A percentile compares a stretch with the other conserved stretches of the same genome.
Conservation (phyloP, 2,113 vertebrate genomes). For the Syngnathus scovelli region DNA sequence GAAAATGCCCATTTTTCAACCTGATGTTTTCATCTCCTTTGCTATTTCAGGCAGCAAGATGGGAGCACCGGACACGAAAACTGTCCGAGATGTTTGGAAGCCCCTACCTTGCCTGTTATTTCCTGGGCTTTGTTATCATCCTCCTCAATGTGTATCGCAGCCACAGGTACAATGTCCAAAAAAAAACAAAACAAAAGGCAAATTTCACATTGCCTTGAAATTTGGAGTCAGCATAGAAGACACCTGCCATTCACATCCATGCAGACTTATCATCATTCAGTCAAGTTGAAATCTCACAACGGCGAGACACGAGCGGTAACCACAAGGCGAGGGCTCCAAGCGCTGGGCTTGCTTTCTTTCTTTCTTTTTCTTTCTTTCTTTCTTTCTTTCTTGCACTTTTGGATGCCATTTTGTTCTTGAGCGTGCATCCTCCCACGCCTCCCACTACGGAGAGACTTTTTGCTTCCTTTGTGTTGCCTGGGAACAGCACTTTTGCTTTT, state of each 20-base stretch:
- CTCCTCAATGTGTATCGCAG: conserved; percentile 82
- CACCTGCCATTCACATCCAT: no score
- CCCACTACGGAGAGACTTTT: conserved; percentile 1
- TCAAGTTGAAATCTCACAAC: no score
- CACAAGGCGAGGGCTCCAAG: no score
- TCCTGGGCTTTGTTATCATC: conserved; percentile 75
- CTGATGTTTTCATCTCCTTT: not conserved
- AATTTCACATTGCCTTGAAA: no score
- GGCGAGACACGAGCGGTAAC: no score
- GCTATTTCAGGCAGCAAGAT: conserved; percentile 79
- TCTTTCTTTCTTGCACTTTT: not conserved
- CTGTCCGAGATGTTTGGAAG: conserved; percentile 76
- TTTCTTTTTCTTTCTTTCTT: not conserved
- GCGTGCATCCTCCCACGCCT: conserved; percentile 14
- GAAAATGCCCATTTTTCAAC: not conserved
- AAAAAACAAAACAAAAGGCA: no score
- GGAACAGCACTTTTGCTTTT: conserved; percentile 28
- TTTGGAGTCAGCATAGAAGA: no score
- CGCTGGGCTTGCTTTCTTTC: not conserved
- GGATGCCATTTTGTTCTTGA: not conserved
- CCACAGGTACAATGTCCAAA: conserved; percentile 76
- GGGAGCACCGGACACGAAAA: conserved; percentile 80
- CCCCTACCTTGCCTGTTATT: conserved; percentile 79
- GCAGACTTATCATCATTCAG: no score
- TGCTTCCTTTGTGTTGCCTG: conserved; percentile 25